Evolutionary conservation across 2,888 invertebrate genomes (phyloP).

Genomic region (Pinctada fucata): DNA sequence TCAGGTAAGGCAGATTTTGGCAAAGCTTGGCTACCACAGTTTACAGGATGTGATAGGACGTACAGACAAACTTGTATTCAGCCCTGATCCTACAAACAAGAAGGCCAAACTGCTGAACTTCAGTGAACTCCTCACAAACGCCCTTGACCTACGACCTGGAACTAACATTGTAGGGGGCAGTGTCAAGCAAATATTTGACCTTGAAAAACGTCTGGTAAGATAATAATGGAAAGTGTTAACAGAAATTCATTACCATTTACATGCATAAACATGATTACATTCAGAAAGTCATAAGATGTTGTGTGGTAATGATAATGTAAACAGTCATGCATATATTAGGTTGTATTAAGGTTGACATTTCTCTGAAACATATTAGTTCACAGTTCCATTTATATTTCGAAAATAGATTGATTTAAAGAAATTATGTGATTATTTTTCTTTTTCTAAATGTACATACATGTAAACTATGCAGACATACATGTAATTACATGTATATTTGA

Average conservation of each 20-base stretch:
- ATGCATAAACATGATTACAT: no score
- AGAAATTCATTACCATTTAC: neutral
- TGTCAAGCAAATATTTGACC: constrained; percentile 82
- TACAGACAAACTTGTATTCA: constrained; percentile 80
- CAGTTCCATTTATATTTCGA: no score
- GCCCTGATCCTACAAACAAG: constrained; percentile 83
- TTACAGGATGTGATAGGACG: constrained; percentile 89
- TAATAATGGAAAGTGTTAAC: neutral
- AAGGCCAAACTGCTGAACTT: constrained; percentile 93
- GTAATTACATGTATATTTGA: no score
- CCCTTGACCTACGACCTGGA: constrained; percentile 91
- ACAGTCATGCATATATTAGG: no score
- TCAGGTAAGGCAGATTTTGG: constrained; percentile 92
- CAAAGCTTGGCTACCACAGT: constrained; percentile 89
- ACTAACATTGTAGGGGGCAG: constrained; percentile 94
- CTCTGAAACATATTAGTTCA: no score
- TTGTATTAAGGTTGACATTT: no score
- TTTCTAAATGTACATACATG: no score
- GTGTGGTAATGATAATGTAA: no score
- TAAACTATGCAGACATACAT: no score
- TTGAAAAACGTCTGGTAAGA: constrained; percentile 75
- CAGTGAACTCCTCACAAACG: constrained; percentile 90
- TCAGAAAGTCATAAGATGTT: no score
- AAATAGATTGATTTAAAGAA: no score
- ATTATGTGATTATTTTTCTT: no score